A percentile compares a stretch with the other conserved stretches of the same genome.
Conservation (phyloP, 2,113 vertebrate genomes). For the Tringa solitaria region DNA sequence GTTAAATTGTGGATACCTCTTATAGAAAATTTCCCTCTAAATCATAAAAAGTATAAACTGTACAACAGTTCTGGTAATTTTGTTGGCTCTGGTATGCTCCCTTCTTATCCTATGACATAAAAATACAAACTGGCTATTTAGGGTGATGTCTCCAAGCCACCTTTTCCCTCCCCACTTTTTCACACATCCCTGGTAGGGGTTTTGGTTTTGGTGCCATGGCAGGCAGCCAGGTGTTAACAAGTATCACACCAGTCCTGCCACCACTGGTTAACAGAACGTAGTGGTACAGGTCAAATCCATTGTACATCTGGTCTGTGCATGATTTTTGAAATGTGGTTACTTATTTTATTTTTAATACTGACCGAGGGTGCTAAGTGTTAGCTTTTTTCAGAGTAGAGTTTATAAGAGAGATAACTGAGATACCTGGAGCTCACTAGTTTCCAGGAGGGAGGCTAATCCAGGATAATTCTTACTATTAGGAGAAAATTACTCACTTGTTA, state of each 20-base stretch:
- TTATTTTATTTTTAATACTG: neutral
- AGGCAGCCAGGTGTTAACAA: neutral
- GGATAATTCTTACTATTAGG: slow-evolving; percentile 13
- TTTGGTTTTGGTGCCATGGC: neutral
- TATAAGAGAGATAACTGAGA: neutral
- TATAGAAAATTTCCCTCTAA: neutral
- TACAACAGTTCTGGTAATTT: neutral
- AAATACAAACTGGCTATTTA: neutral
- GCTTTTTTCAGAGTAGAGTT: neutral
- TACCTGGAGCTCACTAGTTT: neutral
- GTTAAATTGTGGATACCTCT: neutral
- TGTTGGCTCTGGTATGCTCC: neutral
- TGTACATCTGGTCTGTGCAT: neutral
- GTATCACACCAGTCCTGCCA: neutral
- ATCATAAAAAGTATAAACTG: neutral
- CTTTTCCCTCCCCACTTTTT: neutral
- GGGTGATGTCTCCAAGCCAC: neutral
- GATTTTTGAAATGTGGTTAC: neutral
- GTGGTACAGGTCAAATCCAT: neutral
- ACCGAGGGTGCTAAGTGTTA: neutral
- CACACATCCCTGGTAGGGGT: rapidly evolving
- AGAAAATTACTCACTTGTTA: slow-evolving; percentile 21
- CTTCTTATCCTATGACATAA: neutral
- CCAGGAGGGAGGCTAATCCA: neutral
- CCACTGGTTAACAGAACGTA: rapidly evolving